phyloP scores from a whole-genome alignment of 1,140 invertebrate genomes.

The Halictus rubicundus region DNA sequence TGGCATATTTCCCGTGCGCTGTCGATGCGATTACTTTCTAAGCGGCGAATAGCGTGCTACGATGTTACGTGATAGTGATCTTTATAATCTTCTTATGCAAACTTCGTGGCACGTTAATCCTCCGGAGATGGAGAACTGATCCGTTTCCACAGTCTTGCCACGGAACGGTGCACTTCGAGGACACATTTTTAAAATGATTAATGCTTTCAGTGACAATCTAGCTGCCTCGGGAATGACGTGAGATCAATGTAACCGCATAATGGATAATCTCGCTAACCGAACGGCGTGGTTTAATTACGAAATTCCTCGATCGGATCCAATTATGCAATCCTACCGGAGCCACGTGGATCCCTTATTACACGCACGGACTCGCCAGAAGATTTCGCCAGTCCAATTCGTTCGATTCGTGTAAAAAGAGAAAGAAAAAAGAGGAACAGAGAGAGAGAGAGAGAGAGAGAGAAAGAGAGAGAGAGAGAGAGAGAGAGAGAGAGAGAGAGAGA shows the following conservation, averaged over 20 bases:
- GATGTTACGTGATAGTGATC: not conserved
- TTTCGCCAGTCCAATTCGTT: not conserved
- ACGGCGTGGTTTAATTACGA: not conserved
- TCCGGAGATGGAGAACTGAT: not conserved
- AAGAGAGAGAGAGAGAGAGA: not conserved
- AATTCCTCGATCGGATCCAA: conserved; percentile 15
- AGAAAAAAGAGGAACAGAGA: not conserved
- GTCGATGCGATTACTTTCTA: not conserved
- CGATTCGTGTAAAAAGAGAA: not conserved
- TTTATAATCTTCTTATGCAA: not conserved
- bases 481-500: not conserved
- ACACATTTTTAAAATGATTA: no score
- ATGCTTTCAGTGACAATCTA: no score
- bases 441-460: not conserved
- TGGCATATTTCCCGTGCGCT: not conserved
- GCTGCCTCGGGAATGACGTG: no score
- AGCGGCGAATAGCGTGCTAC: not conserved
- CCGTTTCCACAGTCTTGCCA: not conserved
- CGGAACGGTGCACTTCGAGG: no score
- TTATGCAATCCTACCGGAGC: conserved; percentile 16
- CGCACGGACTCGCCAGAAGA: not conserved
- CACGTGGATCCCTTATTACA: not conserved
- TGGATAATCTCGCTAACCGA: conserved; percentile 5
- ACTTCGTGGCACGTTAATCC: not conserved
- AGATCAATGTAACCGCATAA: not conserved